Evolutionary conservation across 2,888 invertebrate species (phyloP).

Genomic region (Elmis aenea): DNA sequence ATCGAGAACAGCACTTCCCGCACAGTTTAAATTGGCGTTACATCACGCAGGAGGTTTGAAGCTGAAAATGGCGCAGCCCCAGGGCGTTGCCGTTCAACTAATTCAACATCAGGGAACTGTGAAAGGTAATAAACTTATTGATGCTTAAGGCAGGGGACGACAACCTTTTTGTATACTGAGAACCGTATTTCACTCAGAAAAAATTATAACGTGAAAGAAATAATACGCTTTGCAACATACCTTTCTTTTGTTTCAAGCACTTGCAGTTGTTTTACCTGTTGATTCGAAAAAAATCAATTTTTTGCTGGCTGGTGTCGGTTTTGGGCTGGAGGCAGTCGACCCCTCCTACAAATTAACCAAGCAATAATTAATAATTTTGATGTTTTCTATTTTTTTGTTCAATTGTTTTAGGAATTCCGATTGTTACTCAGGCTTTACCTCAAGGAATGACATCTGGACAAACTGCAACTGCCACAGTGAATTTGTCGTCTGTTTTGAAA

Average conservation of each 20-base stretch:
- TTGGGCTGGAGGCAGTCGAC: no score
- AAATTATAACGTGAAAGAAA: no score
- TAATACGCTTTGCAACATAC: no score
- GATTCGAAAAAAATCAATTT: no score
- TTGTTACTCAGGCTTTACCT: not conserved
- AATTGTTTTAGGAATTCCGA: not conserved
- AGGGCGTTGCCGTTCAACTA: conserved; percentile 51
- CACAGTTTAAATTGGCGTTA: not conserved
- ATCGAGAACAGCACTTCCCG: not conserved
- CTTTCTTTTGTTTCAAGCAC: no score
- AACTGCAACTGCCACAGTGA: conserved; percentile 28
- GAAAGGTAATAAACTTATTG: conserved; percentile 48
- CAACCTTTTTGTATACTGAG: no score
- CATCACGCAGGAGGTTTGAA: conserved; percentile 28
- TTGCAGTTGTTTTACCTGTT: no score
- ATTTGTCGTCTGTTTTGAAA: conserved; percentile 38
- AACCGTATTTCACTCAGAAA: no score
- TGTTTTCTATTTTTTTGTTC: not conserved
- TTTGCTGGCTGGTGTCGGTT: no score
- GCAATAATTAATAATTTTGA: not conserved
- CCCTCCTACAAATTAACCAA: no score
- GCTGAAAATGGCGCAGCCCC: conserved; percentile 40
- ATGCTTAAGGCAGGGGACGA: no score
- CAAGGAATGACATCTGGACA: no score
- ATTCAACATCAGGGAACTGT: conserved; percentile 53